A percentile compares a stretch with the other conserved stretches of the same genome.
Conservation (phyloP, 2,797 vertebrate species). For the Petrocephalus schoutedeni region DNA sequence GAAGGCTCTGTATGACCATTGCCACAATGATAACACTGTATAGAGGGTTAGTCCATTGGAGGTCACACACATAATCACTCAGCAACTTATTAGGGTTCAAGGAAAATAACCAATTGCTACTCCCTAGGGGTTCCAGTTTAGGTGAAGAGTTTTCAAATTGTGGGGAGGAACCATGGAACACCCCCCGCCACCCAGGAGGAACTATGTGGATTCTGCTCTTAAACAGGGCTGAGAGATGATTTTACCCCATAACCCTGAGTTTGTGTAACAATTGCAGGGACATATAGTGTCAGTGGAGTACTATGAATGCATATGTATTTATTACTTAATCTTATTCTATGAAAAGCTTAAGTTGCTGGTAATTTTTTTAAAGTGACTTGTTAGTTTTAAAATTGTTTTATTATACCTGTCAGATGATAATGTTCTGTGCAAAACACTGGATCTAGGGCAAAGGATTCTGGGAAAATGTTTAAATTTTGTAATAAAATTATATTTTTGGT, state of each 20-base stretch:
- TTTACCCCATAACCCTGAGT: background rate
- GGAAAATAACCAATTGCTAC: background rate
- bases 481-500: too few species aligned
- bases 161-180: background rate
- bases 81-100: background rate
- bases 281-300: background rate
- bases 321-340: background rate
- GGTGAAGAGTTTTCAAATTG: background rate
- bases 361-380: too few species aligned
- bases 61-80: background rate
- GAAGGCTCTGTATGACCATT: background rate
- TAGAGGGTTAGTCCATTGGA: background rate
- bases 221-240: background rate
- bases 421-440: too few species aligned
- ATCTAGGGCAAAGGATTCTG: too few species aligned
- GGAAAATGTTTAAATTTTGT: too few species aligned
- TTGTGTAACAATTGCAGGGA: background rate
- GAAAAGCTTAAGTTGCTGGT: too few species aligned
- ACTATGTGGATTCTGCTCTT: background rate
- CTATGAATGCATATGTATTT: background rate
- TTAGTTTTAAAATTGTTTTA: too few species aligned
- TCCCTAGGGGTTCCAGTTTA: background rate
- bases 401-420: too few species aligned
- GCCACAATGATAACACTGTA: background rate
- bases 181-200: background rate